Evolutionary conservation across 2,113 vertebrate genomes (phyloP).

Genomic region (Anolis carolinensis): DNA sequence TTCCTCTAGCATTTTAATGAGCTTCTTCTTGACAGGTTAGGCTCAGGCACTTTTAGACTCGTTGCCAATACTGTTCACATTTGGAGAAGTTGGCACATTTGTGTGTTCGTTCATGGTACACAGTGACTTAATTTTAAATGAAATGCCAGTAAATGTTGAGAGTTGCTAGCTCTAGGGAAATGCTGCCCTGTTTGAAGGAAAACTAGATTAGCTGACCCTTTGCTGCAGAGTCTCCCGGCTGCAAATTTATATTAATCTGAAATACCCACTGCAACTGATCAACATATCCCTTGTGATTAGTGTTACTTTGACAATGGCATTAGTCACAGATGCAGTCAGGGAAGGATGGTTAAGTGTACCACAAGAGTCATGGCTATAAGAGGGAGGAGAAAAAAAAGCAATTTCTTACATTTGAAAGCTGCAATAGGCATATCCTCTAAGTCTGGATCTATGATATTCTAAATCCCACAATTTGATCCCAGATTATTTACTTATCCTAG

Average conservation of each 20-base stretch:
- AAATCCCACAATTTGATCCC: too few species aligned
- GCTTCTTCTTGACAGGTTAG: conserved; percentile 17
- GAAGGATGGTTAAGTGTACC: conserved; percentile 30
- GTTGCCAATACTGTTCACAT: accelerated
- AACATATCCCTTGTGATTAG: conserved; percentile 51
- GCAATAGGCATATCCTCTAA: too few species aligned
- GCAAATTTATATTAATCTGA: conserved; percentile 52
- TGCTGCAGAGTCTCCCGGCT: conserved; percentile 36
- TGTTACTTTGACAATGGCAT: conserved; percentile 41
- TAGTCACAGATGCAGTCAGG: conserved; percentile 39
- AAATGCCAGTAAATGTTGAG: conserved; percentile 46
- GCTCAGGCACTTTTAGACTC: conserved; percentile 24
- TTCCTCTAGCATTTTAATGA: conserved; percentile 30
- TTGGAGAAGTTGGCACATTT: conserved; percentile 41
- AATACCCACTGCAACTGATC: conserved; percentile 29
- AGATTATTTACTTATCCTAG: too few species aligned
- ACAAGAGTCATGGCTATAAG: neutral
- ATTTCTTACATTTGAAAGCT: conserved; percentile 31
- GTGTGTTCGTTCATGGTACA: conserved; percentile 29
- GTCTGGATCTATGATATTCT: too few species aligned
- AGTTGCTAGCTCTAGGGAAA: conserved; percentile 48
- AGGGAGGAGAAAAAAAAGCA: conserved; percentile 26
- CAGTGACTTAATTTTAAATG: conserved; percentile 56
- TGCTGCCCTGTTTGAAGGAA: conserved; percentile 29
- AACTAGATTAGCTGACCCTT: conserved; percentile 62